Base-by-base conservation (phyloP, 2,888 invertebrate genomes). In the Chrysodeixis includens region DNA sequence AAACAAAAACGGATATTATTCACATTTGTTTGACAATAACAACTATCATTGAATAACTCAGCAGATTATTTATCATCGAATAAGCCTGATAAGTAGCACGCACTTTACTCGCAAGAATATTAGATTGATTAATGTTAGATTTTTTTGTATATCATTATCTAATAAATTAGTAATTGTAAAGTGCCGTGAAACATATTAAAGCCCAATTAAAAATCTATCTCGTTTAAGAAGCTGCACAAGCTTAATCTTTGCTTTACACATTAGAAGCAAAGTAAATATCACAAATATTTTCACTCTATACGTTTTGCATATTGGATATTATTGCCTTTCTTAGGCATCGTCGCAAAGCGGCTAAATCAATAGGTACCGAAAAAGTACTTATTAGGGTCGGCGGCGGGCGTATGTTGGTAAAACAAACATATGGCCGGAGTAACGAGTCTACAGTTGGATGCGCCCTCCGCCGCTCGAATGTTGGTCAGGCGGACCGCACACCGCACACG, bases 401-500 rank as follows among this genome's bases (percentile, higher is more conserved):
- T 60, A 53, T 61, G 35, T 44, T 32, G 30, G 16, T 30, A 54
- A 10, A 57, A 56, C 55, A 72, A 62, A 60, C 46, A 53, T 30
- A 35, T 40, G 22, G 61, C 8, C 26, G 54, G 52, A 58, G 59
- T 71, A 75, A 56, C 72, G 66, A 46, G 59, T 73, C 78, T 76
- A 55, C 61, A 51, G 55, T 55, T 68, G 56, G 59, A 61, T 65
- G 71, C 30, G 58, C 46, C 67, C 73, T 54, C 69, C 57, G 56
- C 32, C 61, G 69, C 56, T 79, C 82, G 78, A 84, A 88, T 87
- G 84, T 90, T 87, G 87, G 85, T 83, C 87, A 87, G 74, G 74
- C 78, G 79, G 84, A 79, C 74, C 77, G 40, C 40, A n/a, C 26
- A n/a, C 40, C 40, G 81, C 81, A 83, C 84, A 77, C 79, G 78